phyloP scores from a whole-genome alignment of 2,888 invertebrate species.

The Erannis defoliaria region DNA sequence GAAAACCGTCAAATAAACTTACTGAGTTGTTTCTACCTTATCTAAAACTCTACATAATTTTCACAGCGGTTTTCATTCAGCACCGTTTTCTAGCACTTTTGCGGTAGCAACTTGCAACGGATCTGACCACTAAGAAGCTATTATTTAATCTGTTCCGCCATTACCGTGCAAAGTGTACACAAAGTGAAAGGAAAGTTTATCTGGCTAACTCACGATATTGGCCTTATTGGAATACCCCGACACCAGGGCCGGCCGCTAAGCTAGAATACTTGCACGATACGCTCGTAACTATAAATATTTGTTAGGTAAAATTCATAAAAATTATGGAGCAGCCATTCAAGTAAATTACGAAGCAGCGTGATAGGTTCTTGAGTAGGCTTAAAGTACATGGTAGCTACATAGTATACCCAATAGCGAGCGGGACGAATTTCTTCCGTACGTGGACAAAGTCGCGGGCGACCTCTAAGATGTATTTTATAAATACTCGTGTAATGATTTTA shows the following conservation, averaged over 20 bases:
- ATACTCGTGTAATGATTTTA: too few species aligned
- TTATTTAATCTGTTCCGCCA: background rate
- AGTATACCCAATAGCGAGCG: too few species aligned
- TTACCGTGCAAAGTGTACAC: background rate
- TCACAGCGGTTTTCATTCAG: background rate
- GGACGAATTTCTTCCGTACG: too few species aligned
- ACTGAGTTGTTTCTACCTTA: too few species aligned
- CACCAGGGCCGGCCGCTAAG: background rate
- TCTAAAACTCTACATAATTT: background rate
- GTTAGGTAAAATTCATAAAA: background rate
- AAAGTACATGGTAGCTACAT: too few species aligned
- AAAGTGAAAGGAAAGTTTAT: slow-evolving; percentile 10
- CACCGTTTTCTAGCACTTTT: background rate
- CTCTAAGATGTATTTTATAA: too few species aligned
- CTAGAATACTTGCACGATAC: background rate
- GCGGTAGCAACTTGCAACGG: background rate
- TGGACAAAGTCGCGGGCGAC: too few species aligned
- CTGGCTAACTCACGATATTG: slow-evolving; percentile 2
- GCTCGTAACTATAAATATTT: background rate
- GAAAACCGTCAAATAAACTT: too few species aligned
- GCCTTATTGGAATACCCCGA: background rate
- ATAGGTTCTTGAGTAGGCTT: too few species aligned
- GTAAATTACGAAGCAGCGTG: too few species aligned
- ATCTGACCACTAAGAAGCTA: background rate
- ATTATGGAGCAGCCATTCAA: too few species aligned